A percentile compares a stretch with the other conserved stretches of the same genome.
These are phyloP conservation scores for Cydia strobilella DNA, from an alignment of 1,140 invertebrate genomes.

Conservation along the genomic window DNA sequence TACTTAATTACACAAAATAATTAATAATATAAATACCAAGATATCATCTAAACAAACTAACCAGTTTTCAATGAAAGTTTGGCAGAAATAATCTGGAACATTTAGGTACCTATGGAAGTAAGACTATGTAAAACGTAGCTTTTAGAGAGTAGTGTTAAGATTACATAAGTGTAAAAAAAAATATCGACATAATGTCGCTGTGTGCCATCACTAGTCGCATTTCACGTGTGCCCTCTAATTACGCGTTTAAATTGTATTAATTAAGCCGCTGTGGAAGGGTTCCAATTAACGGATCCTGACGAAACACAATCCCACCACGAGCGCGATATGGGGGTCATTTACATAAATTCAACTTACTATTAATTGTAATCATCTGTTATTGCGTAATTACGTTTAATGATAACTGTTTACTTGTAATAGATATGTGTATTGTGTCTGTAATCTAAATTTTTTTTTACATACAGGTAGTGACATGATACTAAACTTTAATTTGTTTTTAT, in stretches of 20 bases:
- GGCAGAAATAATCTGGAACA: no score
- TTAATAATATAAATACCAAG: no score
- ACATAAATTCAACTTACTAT: conserved; percentile 40
- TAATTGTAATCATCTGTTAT: conserved; percentile 26
- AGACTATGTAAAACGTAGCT: no score
- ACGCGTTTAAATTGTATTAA: conserved; percentile 75
- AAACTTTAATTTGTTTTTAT: no score
- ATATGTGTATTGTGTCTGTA: conserved; percentile 2
- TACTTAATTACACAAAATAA: no score
- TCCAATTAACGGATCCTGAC: conserved; percentile 56
- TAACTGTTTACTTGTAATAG: conserved; percentile 20
- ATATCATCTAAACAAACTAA: no score
- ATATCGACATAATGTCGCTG: not conserved
- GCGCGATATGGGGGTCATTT: conserved; percentile 47
- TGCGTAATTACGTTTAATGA: conserved; percentile 20
- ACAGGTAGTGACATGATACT: no score
- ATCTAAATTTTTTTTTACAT: no score
- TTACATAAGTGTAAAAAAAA: not conserved
- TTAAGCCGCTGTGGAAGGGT: conserved; percentile 71
- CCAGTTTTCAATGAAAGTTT: no score
- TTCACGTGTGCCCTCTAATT: conserved; percentile 68
- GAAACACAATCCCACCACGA: conserved; percentile 42
- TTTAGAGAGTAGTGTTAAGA: no score
- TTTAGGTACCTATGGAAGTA: no score
- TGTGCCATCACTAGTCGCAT: conserved; percentile 49